A percentile compares a stretch with the other conserved stretches of the same genome.
Evolutionary conservation across 1,140 invertebrate species (phyloP).

Genomic region (Drosophila sp.): DNA sequence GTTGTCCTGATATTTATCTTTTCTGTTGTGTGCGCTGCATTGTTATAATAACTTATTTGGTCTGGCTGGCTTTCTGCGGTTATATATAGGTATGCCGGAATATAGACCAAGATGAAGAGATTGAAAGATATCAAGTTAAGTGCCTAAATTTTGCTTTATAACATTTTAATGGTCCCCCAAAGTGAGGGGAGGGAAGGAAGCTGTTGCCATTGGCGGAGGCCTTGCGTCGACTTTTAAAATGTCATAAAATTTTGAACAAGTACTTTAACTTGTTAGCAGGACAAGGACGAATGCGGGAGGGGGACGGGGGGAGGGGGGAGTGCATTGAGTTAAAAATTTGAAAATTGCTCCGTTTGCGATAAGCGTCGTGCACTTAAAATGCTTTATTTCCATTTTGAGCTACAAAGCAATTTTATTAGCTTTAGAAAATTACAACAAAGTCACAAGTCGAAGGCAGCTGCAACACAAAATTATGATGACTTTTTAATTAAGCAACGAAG

Average conservation of each 20-base stretch:
- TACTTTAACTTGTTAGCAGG: conserved; percentile 72
- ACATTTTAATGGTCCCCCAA: conserved; percentile 72
- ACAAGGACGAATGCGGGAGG: neutral
- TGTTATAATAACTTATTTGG: conserved; percentile 58
- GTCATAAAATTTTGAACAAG: conserved; percentile 83
- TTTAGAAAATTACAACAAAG: conserved; percentile 82
- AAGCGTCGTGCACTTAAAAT: conserved; percentile 79
- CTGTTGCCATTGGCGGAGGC: conserved; percentile 27
- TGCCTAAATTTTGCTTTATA: conserved; percentile 80
- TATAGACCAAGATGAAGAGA: conserved; percentile 67
- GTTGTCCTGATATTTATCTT: conserved; percentile 30
- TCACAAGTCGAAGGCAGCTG: conserved; percentile 61
- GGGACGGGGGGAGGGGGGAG: no score
- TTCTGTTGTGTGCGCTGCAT: conserved; percentile 38
- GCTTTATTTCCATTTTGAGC: conserved; percentile 79
- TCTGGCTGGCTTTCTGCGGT: conserved; percentile 1
- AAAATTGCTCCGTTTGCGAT: conserved; percentile 73
- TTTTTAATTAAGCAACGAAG: conserved; percentile 75
- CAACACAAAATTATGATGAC: conserved; percentile 79
- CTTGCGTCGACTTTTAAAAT: conserved; percentile 70
- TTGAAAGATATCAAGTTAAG: conserved; percentile 76
- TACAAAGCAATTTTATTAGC: conserved; percentile 83
- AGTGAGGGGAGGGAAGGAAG: conserved; percentile 19
- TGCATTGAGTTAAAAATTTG: conserved; percentile 69
- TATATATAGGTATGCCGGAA: conserved; percentile 15